Conservation (phyloP, 2,113 vertebrate genomes). For the Cyanoramphus novaezelandiae region DNA sequence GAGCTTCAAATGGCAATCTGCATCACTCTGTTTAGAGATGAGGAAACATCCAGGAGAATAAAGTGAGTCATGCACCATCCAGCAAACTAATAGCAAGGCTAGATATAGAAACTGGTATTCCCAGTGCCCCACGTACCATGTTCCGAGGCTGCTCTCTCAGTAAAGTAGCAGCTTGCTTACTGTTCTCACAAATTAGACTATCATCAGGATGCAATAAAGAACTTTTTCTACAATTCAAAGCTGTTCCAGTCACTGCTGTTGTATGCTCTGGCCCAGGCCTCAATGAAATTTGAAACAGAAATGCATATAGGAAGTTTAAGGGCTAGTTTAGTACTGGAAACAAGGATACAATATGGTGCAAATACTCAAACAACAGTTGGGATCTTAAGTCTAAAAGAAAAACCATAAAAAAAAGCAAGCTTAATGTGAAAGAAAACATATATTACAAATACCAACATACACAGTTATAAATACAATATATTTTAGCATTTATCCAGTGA, state of each 20-base stretch:
- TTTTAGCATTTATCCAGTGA: neutral
- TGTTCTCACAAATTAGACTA: neutral
- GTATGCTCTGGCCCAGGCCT: neutral
- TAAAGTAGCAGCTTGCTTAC: neutral
- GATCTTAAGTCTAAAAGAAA: neutral
- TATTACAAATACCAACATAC: neutral
- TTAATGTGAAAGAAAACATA: neutral
- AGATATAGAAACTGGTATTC: neutral
- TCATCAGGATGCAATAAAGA: neutral
- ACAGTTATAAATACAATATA: neutral
- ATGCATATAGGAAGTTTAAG: neutral
- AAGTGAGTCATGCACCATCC: neutral
- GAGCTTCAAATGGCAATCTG: neutral
- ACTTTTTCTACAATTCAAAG: neutral
- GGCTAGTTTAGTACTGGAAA: constrained; percentile 8
- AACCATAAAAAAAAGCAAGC: neutral
- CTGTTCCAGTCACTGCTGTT: neutral
- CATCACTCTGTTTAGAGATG: neutral
- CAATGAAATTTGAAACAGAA: neutral
- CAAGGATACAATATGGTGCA: neutral
- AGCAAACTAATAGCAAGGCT: neutral
- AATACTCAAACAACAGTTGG: neutral
- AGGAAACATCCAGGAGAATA: neutral
- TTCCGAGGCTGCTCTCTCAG: neutral
- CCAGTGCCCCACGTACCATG: neutral